Evolutionary conservation across 2,113 vertebrate genomes (phyloP).

Genomic region (Ictalurus punctatus): DNA sequence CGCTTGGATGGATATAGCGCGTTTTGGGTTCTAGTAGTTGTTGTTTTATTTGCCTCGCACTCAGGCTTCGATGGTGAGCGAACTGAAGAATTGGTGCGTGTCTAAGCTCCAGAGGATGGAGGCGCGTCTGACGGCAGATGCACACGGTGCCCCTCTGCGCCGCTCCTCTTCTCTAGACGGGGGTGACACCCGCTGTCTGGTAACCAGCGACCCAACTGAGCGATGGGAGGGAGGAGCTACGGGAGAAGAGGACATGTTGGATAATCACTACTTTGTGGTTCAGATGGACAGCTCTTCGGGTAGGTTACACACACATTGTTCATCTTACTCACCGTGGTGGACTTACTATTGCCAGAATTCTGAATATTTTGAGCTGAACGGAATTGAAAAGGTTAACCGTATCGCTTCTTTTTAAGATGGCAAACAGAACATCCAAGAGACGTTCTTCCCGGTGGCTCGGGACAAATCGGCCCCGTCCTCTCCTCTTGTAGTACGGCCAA

Average conservation of each 20-base stretch:
- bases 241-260: constrained; percentile 55
- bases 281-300: constrained; percentile 73
- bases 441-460: constrained; percentile 41
- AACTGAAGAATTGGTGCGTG: constrained; percentile 94
- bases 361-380: not conserved
- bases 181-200: constrained; percentile 57
- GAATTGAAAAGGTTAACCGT: not conserved
- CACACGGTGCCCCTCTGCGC: constrained; percentile 67
- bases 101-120: constrained; percentile 92
- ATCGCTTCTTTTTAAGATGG: constrained; percentile 61
- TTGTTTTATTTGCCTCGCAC: not conserved
- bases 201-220: constrained; percentile 49
- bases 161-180: constrained; percentile 72
- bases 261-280: constrained; percentile 72
- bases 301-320: constrained; percentile 39
- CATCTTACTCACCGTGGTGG: not conserved
- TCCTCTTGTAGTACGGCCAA: constrained; percentile 83
- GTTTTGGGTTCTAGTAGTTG: not conserved
- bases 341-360: not conserved
- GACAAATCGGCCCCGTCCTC: constrained; percentile 64
- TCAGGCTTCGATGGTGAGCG: constrained; percentile 83
- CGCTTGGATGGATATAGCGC: not conserved
- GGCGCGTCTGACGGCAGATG: constrained; percentile 79
- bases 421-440: constrained; percentile 61
- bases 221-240: constrained; percentile 40